Evolutionary conservation across 2,888 invertebrate genomes (phyloP).

Genomic region (Eustalomyia histrio): DNA sequence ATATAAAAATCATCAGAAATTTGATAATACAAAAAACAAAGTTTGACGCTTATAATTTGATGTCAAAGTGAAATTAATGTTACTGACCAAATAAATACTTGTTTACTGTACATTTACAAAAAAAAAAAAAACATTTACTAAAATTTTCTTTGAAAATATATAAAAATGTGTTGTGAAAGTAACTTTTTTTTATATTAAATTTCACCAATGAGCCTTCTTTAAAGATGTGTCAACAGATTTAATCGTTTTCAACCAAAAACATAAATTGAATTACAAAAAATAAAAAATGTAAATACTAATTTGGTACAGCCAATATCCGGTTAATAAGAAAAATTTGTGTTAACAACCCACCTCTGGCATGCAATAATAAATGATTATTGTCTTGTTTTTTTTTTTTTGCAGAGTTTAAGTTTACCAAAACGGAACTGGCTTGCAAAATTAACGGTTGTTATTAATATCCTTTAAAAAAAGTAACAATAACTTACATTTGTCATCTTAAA

Average conservation of each 20-base stretch:
- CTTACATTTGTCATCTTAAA: too few species aligned
- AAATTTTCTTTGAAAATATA: too few species aligned
- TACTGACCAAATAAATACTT: background rate
- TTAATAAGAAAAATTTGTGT: too few species aligned
- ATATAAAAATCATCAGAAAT: background rate
- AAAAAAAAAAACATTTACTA: too few species aligned
- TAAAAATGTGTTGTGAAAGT: background rate
- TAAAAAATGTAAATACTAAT: background rate
- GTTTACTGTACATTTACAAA: background rate
- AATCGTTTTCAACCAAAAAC: background rate
- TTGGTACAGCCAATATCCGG: too few species aligned
- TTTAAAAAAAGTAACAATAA: too few species aligned
- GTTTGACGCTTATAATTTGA: background rate
- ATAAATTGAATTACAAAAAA: background rate
- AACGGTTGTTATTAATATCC: too few species aligned
- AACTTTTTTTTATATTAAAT: background rate
- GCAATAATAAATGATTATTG: too few species aligned
- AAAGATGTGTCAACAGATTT: background rate
- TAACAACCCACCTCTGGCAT: too few species aligned
- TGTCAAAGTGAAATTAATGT: slow-evolving; percentile 43
- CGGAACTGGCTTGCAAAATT: too few species aligned
- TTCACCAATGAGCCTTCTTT: background rate
- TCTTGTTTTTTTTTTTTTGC: too few species aligned
- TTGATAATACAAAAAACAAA: background rate
- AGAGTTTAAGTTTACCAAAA: too few species aligned